A percentile compares a stretch with the other conserved stretches of the same genome.
Conservation (phyloP, 2,113 vertebrate genomes). For the Calonectris borealis region DNA sequence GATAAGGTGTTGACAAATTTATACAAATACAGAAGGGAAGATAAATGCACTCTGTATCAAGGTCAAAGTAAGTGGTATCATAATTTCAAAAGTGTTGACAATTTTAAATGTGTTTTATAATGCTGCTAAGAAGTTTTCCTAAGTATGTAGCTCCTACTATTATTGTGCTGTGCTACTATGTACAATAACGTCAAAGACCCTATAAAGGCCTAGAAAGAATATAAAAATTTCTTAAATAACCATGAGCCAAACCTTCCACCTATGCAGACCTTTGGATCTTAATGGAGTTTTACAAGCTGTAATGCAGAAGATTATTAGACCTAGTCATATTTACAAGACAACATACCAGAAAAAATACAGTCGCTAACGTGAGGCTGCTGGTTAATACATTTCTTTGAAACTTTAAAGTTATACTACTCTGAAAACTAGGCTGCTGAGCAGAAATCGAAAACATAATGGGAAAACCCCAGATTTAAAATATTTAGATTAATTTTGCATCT, state of each 20-base stretch:
- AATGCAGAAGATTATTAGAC: neutral
- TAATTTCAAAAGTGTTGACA: neutral
- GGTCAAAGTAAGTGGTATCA: neutral
- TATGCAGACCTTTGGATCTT: neutral
- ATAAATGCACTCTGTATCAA: neutral
- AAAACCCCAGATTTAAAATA: neutral
- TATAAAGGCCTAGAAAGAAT: neutral
- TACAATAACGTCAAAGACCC: neutral
- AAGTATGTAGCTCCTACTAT: neutral
- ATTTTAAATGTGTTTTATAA: neutral
- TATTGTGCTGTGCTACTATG: neutral
- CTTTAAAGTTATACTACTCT: neutral
- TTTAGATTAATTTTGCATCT: neutral
- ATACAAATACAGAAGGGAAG: neutral
- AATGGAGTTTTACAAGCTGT: neutral
- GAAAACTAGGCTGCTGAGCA: neutral
- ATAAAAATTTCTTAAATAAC: neutral
- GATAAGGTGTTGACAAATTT: neutral
- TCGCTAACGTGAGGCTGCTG: neutral
- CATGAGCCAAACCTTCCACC: neutral
- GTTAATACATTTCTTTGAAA: neutral
- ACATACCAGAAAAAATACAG: neutral
- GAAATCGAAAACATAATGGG: neutral
- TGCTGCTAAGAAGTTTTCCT: neutral
- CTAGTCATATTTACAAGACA: neutral